phyloP scores from a whole-genome alignment of 2,888 invertebrate species.

The Drosophila prostipennis region DNA sequence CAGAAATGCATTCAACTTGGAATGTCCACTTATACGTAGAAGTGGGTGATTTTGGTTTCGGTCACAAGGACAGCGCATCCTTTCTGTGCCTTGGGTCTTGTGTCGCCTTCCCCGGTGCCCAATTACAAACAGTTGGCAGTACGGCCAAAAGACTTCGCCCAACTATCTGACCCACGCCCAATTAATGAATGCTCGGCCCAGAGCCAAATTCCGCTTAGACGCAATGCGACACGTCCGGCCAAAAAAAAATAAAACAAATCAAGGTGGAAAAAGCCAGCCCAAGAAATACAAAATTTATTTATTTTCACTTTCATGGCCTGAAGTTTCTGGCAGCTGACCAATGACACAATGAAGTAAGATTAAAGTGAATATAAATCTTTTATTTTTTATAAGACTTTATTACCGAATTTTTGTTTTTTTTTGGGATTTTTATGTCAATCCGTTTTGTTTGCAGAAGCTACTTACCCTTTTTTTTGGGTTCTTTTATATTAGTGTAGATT shows the following conservation, averaged over 20 bases:
- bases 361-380: not conserved
- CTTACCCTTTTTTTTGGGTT: too few species aligned
- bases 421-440: too few species aligned
- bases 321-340: not conserved
- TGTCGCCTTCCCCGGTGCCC: constrained; percentile 22
- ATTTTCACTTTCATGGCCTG: constrained; percentile 7
- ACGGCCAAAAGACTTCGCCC: constrained; percentile 48
- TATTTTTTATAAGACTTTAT: too few species aligned
- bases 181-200: constrained; percentile 63
- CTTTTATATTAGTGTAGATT: too few species aligned
- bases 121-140: constrained; percentile 62
- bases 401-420: too few species aligned
- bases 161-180: constrained; percentile 60
- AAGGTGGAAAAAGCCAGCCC: not conserved
- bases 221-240: constrained; percentile 30
- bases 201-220: constrained; percentile 54
- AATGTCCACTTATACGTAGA: constrained; percentile 3
- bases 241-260: constrained; percentile 8
- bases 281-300: constrained; percentile 26
- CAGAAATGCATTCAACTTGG: constrained; percentile 28
- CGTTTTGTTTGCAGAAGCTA: too few species aligned
- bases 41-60: not conserved
- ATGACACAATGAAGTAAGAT: not conserved
- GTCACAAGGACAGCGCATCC: constrained; percentile 10
- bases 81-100: not conserved